Evolutionary conservation across 1,140 invertebrate genomes (phyloP), one percentile per base, ranked within the genome.

Genomic region (Globodera rostochiensis): DNA sequence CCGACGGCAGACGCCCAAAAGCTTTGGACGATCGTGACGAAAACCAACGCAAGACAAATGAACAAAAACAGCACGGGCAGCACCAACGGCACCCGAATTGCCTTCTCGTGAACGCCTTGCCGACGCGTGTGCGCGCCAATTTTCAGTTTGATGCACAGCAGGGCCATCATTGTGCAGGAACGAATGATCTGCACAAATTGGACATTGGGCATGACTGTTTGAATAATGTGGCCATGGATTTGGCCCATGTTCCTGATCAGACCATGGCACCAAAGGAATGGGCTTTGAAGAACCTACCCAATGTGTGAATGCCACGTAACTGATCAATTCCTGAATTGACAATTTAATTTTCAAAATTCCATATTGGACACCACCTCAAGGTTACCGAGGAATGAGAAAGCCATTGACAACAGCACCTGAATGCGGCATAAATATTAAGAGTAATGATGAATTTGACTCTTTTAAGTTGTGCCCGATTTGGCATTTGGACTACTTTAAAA

Each of bases 11-110:
- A 80, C 11, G 85, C 81, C 47, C 79, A 71, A 21, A 79, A 67
- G 6, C 83, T 66, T 74, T 86, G 66, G 19, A 80, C 53, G 25
- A 85, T 80, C 19, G 84, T 85, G 53, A 84, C 53, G 25, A 83
- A 69, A 4, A 84, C 82, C 19, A 85, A 50, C 13, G 82, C 49
- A 21, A 74, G 15, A 74, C 84, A 85, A 53, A 82, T 69, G 73
- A 70, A 25, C 46, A 88, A 70, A 60, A 86, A 87, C 19, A 86
- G 15, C n/a, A 87, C 73, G 19, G 85, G 85, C 36, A 86, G 50
- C 57, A 86, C 80, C 36, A 86, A 47, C 36, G 85, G 85, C 50
- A 73, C 79, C 71, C 74, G 80, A 46, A 88, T 86, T 21, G 67
- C 71, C 46, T 86, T 86, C 15, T 84, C 82, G 75, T 86, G 86